Percentiles rank a stretch among this genome's conserved stretches.
phyloP scores from a whole-genome alignment of 2,113 vertebrate genomes.

The Pangasianodon hypophthalmus region DNA sequence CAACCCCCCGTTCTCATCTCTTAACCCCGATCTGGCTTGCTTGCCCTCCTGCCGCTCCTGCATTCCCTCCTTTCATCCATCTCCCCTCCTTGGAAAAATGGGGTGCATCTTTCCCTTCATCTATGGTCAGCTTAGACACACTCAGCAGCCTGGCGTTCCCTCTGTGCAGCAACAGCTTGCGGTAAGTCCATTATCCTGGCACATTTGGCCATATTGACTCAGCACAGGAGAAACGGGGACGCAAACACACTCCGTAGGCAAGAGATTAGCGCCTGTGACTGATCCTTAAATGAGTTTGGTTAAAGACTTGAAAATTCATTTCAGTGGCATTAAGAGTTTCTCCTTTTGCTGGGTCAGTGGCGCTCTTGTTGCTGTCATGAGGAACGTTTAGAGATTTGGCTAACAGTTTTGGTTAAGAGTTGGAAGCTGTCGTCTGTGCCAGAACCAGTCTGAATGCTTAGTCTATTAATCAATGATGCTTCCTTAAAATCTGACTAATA shows the following conservation, averaged over 20 bases:
- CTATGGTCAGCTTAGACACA: conserved; percentile 68
- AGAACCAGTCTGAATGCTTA: conserved; percentile 24
- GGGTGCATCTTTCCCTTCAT: conserved; percentile 62
- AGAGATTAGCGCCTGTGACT: conserved; percentile 72
- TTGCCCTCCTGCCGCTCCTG: conserved; percentile 28
- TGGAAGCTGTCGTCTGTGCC: not conserved
- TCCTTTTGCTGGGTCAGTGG: conserved; percentile 69
- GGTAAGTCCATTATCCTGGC: conserved; percentile 78
- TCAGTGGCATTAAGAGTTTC: conserved; percentile 73
- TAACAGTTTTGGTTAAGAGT: conserved; percentile 20
- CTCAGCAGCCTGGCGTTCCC: conserved; percentile 62
- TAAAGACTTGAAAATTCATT: conserved; percentile 78
- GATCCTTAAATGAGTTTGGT: conserved; percentile 81
- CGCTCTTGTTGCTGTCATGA: conserved; percentile 15
- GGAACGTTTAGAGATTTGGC: conserved; percentile 27
- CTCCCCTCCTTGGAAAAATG: conserved; percentile 58
- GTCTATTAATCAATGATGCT: not conserved
- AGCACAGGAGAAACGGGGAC: conserved; percentile 65
- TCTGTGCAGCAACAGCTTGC: conserved; percentile 76
- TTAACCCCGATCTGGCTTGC: conserved; percentile 18
- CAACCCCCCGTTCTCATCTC: conserved; percentile 31
- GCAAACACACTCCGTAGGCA: conserved; percentile 67
- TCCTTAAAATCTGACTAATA: not conserved
- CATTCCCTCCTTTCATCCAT: conserved; percentile 65
- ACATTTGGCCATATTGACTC: conserved; percentile 77